Evolutionary conservation across 2,113 vertebrate species (phyloP).

Genomic region (Coryphaenoides rupestris): DNA sequence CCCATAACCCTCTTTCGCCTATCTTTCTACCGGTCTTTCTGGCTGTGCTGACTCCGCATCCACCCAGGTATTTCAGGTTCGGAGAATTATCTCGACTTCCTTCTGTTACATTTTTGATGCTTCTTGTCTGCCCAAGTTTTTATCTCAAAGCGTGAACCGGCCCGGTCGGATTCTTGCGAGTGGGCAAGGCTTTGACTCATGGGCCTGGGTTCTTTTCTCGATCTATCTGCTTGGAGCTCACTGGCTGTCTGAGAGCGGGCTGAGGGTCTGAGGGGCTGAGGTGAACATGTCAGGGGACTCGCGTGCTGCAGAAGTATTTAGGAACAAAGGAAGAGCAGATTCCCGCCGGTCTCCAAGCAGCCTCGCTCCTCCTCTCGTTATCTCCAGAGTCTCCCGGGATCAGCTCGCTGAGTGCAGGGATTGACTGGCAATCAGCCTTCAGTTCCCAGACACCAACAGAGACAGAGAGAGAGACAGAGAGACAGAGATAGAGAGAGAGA

Average conservation of each 20-base stretch:
- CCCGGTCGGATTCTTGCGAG: slow-evolving; percentile 59
- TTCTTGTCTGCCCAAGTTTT: slow-evolving; percentile 32
- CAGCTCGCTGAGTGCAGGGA: slow-evolving; percentile 23
- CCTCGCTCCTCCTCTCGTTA: slow-evolving; percentile 41
- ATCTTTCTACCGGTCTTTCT: slow-evolving; percentile 42
- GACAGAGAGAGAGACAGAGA: background rate
- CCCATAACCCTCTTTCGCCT: background rate
- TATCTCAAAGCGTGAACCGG: slow-evolving; percentile 53
- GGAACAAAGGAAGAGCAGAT: slow-evolving; percentile 63
- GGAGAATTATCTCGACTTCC: slow-evolving; percentile 18
- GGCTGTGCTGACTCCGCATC: slow-evolving; percentile 36
- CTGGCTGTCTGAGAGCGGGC: slow-evolving; percentile 8
- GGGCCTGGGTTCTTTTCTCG: slow-evolving; percentile 46
- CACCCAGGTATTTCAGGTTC: slow-evolving; percentile 26
- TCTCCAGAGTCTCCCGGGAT: slow-evolving; percentile 42
- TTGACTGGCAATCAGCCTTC: background rate
- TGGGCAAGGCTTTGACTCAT: slow-evolving; percentile 15
- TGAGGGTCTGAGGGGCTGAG: too few species aligned
- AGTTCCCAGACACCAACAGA: slow-evolving; percentile 20
- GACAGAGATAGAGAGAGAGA: too few species aligned
- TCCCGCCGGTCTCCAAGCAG: slow-evolving; percentile 31
- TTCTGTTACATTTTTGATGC: background rate
- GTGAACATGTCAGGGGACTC: slow-evolving; percentile 60
- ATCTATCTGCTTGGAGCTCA: slow-evolving; percentile 31
- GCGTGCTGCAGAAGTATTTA: slow-evolving; percentile 65